These are phyloP conservation scores for Gryllus bimaculatus DNA, from an alignment of 1,140 invertebrate species.

Conservation along the genomic window DNA sequence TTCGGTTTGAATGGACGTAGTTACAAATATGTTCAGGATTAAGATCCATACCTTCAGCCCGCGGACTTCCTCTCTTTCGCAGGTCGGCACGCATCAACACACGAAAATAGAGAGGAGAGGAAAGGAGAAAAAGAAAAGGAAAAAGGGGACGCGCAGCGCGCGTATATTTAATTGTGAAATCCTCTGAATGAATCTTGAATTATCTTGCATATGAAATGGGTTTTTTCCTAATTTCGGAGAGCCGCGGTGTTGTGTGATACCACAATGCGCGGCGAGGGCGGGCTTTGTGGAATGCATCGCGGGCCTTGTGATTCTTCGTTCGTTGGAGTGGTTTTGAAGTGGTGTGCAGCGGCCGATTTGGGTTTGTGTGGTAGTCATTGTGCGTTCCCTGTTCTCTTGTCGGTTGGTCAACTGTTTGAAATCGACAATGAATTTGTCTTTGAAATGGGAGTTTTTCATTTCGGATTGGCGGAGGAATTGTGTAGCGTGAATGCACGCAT, in stretches of 20 bases:
- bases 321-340: too few species aligned
- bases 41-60: neutral
- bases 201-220: neutral
- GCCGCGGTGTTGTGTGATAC: neutral
- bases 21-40: slow-evolving; percentile 5
- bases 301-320: neutral
- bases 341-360: too few species aligned
- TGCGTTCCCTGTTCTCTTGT: too few species aligned
- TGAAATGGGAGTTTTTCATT: too few species aligned
- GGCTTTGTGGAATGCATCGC: neutral
- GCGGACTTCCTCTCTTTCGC: neutral
- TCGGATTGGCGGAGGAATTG: too few species aligned
- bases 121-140: neutral
- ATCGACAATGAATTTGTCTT: too few species aligned
- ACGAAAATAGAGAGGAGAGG: neutral
- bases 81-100: neutral
- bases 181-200: slow-evolving; percentile 1
- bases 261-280: neutral
- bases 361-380: too few species aligned
- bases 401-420: too few species aligned
- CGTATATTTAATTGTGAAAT: neutral
- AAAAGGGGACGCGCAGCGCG: neutral
- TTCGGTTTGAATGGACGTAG: neutral
- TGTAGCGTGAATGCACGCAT: too few species aligned
- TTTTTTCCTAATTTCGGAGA: neutral